These are phyloP conservation scores for Adelosebastes latens DNA, from an alignment of 2,797 vertebrate genomes.

Conservation along the genomic window DNA sequence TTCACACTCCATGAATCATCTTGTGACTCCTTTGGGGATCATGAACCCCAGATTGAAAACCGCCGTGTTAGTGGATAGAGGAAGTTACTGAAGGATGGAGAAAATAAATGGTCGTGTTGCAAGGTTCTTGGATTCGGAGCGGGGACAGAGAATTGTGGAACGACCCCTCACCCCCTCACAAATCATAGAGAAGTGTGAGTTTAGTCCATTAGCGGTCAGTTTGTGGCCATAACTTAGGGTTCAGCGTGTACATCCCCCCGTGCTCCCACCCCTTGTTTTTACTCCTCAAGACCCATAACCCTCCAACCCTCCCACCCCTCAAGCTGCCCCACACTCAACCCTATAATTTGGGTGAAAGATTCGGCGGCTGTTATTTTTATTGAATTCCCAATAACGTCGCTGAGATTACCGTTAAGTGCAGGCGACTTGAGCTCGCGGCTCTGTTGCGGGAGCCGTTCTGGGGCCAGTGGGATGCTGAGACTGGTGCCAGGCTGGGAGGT, in stretches of 20 bases:
- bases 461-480: conserved; percentile 60
- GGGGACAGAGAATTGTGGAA: conserved; percentile 27
- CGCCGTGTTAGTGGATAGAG: conserved; percentile 19
- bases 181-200: conserved; percentile 71
- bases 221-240: conserved; percentile 57
- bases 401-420: conserved; percentile 67
- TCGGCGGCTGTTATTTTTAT: conserved; percentile 77
- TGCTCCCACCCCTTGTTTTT: conserved; percentile 48
- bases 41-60: conserved; percentile 31
- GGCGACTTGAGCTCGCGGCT: conserved; percentile 52
- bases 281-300: conserved; percentile 36
- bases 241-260: conserved; percentile 4
- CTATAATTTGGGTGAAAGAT: conserved; percentile 78
- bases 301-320: conserved; percentile 2
- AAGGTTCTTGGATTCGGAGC: conserved; percentile 47
- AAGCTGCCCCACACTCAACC: conserved; percentile 58
- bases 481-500: conserved; percentile 57
- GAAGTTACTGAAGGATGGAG: conserved; percentile 35
- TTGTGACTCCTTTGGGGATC: conserved; percentile 28
- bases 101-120: conserved; percentile 39
- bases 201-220: conserved; percentile 70
- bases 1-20: conserved; percentile 64
- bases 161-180: conserved; percentile 64
- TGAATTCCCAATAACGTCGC: conserved; percentile 75
- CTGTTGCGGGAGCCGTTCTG: conserved; percentile 47